A percentile compares a stretch with the other conserved stretches of the same genome.
These are phyloP conservation scores for Pituophis catenifer DNA, from an alignment of 2,113 vertebrate genomes.

Conservation along the genomic window DNA sequence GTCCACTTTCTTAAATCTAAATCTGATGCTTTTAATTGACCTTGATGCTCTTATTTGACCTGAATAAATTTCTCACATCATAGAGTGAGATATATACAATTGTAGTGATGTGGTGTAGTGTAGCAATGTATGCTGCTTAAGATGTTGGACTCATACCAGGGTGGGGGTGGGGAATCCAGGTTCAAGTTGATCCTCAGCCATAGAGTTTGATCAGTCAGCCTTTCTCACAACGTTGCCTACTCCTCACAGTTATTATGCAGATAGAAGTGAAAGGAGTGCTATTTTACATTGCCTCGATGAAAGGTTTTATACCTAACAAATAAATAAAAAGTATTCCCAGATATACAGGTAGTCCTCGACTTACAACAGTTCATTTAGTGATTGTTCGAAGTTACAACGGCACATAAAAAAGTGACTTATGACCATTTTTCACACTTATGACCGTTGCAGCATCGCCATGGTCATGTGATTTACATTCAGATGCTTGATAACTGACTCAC, in stretches of 20 bases:
- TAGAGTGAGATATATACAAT: neutral
- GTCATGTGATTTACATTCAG: neutral
- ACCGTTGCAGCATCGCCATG: neutral
- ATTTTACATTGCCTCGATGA: neutral
- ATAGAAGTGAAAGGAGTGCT: neutral
- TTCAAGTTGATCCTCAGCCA: neutral
- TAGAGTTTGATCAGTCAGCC: neutral
- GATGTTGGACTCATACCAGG: neutral
- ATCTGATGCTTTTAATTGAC: neutral
- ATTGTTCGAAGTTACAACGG: neutral
- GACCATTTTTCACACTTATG: neutral
- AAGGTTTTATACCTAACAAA: neutral
- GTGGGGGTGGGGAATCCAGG: neutral
- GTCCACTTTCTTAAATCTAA: neutral
- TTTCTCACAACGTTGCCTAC: neutral
- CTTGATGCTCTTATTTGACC: neutral
- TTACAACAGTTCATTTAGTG: neutral
- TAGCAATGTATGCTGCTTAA: neutral
- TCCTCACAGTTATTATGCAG: neutral
- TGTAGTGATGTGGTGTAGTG: neutral
- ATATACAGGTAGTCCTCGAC: neutral
- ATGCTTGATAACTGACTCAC: neutral
- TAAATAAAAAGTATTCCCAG: neutral
- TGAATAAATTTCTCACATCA: neutral
- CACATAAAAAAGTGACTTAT: neutral